Percentiles rank a stretch among this genome's conserved stretches.
These are phyloP conservation scores for Carpatolechia fugitivella DNA, from an alignment of 2,888 invertebrate species.

Conservation along the genomic window DNA sequence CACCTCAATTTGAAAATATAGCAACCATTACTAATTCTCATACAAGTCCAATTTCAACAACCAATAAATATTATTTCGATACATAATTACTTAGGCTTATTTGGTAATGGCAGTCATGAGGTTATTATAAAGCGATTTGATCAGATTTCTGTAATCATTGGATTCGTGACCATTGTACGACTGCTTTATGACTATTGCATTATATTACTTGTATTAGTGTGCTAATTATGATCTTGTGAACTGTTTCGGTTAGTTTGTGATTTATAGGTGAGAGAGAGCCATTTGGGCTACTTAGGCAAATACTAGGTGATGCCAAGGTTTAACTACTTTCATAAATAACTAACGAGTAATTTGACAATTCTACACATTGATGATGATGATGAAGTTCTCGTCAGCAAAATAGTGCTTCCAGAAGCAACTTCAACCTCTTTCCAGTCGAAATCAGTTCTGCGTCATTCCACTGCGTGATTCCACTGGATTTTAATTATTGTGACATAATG, in stretches of 20 bases:
- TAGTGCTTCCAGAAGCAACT: too few relatives aligned
- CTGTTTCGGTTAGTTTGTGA: neutral
- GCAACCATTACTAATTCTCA: neutral
- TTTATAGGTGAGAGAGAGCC: neutral
- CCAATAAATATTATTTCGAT: slow-evolving; percentile 2
- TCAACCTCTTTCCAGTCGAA: too few relatives aligned
- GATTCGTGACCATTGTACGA: neutral
- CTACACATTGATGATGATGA: too few relatives aligned
- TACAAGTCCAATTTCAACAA: neutral
- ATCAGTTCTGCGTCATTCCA: too few relatives aligned
- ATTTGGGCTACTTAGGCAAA: neutral
- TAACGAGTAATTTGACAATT: too few relatives aligned
- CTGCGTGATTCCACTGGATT: too few relatives aligned
- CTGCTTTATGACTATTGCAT: slow-evolving; percentile 6
- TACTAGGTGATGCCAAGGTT: neutral
- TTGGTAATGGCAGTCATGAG: slow-evolving; percentile 4
- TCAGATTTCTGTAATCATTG: neutral
- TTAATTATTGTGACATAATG: too few relatives aligned
- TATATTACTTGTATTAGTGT: neutral
- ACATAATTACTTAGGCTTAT: slow-evolving; percentile 2
- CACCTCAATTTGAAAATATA: too few relatives aligned
- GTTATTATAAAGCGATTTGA: slow-evolving; percentile 5
- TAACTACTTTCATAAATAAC: too few relatives aligned
- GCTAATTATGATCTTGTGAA: neutral
- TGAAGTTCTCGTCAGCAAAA: too few relatives aligned